A percentile compares a stretch with the other conserved stretches of the same genome.
These are phyloP conservation scores for Mormyrus lacerda DNA, from an alignment of 2,113 vertebrate genomes.

Conservation along the genomic window DNA sequence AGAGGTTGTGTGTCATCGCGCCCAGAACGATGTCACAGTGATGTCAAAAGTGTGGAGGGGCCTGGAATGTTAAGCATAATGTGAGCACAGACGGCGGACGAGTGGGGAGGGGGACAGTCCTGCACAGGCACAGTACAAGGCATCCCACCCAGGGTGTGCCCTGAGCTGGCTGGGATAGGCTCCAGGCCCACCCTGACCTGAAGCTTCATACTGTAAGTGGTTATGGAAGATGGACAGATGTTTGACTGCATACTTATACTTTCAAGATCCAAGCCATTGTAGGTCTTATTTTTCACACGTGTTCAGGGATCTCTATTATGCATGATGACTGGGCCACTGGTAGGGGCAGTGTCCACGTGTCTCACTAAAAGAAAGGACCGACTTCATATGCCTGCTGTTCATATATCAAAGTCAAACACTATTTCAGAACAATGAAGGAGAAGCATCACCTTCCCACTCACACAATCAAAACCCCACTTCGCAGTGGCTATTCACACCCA, in stretches of 20 bases:
- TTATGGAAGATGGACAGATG: not conserved
- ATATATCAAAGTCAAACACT: not conserved
- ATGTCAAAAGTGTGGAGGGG: not conserved
- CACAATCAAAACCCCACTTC: not conserved
- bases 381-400: not conserved
- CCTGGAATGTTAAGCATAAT: not conserved
- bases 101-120: not conserved
- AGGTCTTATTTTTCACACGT: not conserved
- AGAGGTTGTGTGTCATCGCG: not conserved
- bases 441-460: not conserved
- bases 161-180: not conserved
- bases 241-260: not conserved
- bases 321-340: not conserved
- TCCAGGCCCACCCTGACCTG: not conserved
- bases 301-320: not conserved
- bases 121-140: not conserved
- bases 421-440: not conserved
- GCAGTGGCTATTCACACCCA: not conserved
- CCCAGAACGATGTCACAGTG: not conserved
- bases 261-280: not conserved
- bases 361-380: not conserved
- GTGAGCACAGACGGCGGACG: not conserved
- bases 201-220: not conserved
- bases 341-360: not conserved
- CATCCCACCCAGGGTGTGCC: not conserved